Base-by-base conservation (phyloP, 2,113 vertebrate genomes). In the Tachycineta bicolor region DNA sequence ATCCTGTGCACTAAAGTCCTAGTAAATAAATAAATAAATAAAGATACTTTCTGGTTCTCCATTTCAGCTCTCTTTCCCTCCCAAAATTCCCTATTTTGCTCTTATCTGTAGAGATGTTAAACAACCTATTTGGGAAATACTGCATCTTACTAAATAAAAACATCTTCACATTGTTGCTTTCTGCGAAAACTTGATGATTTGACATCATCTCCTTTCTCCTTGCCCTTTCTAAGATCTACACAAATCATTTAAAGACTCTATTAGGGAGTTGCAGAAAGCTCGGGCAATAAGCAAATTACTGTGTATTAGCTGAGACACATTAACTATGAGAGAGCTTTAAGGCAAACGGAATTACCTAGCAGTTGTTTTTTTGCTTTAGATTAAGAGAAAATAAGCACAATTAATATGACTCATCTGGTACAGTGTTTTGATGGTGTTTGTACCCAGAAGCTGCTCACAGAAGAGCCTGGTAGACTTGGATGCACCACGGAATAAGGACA, bases 401-500 rank as follows among this genome's bases (percentile, higher is more conserved):
- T 92, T 90, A 86, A 90, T 73, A 76, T 89, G 92, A 94, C 74
- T 94, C 76, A 89, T 33, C 50, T 90, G 22, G n/a, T 73, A 64
- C 0, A 0, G 29, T 59, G 79, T 89, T 95, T 93, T 60, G 37
- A 46, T 80, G 28, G 9, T 70, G 16, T 33, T 67, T 63, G 33
- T 74, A 86, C 47, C 37, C 26, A 78, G 44, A 78, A 82, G 81
- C 12, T 91, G 25, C 58, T 93, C 58, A 78, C 60, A 31, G 50
- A 93, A 90, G 49, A 93, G 68, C 12, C 12, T 43, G 53, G 25
- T 7, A 79, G 62, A 41, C 18, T 59, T 68, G 20, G 15, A 73
- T 76, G 28, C 14, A 65, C 14, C 34, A 37, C 9, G 8, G 55
- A 86, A 34, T 44, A 79, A 78, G 14, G 81, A 17, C 20, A 4